Evolutionary conservation across 2,797 vertebrate species (phyloP), one percentile per base, ranked within the genome.

Genomic region (Phataginus tricuspis): DNA sequence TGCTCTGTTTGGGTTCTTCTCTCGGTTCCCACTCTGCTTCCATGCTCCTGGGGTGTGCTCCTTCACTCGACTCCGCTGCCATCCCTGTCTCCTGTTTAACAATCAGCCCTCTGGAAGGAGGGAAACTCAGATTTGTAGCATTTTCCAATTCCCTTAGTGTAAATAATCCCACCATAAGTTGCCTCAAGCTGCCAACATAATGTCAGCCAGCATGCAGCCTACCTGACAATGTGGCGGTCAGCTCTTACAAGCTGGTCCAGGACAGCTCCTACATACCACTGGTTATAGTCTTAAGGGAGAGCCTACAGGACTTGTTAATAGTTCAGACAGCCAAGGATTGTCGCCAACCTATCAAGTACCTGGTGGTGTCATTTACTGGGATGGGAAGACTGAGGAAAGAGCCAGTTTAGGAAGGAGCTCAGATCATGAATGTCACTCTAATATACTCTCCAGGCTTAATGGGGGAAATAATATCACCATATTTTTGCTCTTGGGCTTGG

Each of bases 291-390:
- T 90, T 83, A 51, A 68, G 82, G 37, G 0, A 39, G 14, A 61
- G 5, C 9, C 34, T 88, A 57, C 0, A 85, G 77, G 45, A 86
- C 7, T 9, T 39, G 37, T 64, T 78, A 71, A 77, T 72, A 64
- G 49, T 77, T 82, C 86, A 18, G 4, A 83, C 29, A 94, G 59
- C 5, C 8, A n/a, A 75, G 82, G 78, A 61, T 63, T 72, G n/a
- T 13, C 64, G 34, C 51, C 31, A 72, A 18, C 23, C n/a, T n/a
- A 2, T 15, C 0, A 0, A n/a, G 9, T 31, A 18, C 6, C n/a
- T 42, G n/a, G 21, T 27, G 16, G 23, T 59, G 12, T 1, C 93
- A 55, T 86, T 90, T 63, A 39, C 45, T 72, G 21, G 72, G 2
- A 25, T 21, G 39, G 55, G 69, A 87, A 92, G 51, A 53, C 37